Evolutionary conservation across 2,888 invertebrate species (phyloP), one percentile per base, ranked within the genome.

Genomic region (Agrotis puta): DNA sequence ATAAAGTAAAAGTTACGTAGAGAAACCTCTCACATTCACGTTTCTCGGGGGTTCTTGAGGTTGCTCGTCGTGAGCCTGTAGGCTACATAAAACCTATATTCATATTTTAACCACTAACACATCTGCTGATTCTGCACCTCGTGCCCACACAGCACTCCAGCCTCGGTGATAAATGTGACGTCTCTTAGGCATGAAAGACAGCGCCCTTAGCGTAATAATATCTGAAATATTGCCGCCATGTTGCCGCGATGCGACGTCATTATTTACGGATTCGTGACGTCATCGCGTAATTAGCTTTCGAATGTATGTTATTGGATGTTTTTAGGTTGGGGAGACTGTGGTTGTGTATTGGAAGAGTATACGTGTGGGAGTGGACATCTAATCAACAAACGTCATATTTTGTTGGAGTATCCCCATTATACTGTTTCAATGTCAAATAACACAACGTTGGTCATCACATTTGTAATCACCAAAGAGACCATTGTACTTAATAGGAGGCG

Each of bases 241-340:
- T 87, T 89, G 89, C 81, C 75, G 68, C 76, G 77, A 85, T 86
- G 86, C 83, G 83, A 79, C 85, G 87, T 88, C 90, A 89, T 91
- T 90, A 91, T 88, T 87, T 86, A 83, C 83, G 78, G 79, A 89
- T 90, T 85, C 85, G 84, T 87, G 82, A 85, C 81, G 80, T 82
- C 83, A 77, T 78, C 79, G 79, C 82, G 86, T 88, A 90, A 91
- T 91, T 91, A 91, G 87, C 88, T 87, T 89, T 87, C 86, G 78
- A 85, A 86, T 87, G 87, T 85, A 89, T 88, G 83, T 81, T 84
- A 84, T 85, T 83, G 81, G 81, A 83, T 84, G 79, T 82, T 85
- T 85, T 74, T 67, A 69, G 70, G 68, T 39, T 51, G 27, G 43
- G 13, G 47, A 48, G 54, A 68, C 47, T 16, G 27, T 58, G 45